These are phyloP conservation scores for Zeus faber DNA, from an alignment of 2,113 vertebrate species.

Conservation along the genomic window DNA sequence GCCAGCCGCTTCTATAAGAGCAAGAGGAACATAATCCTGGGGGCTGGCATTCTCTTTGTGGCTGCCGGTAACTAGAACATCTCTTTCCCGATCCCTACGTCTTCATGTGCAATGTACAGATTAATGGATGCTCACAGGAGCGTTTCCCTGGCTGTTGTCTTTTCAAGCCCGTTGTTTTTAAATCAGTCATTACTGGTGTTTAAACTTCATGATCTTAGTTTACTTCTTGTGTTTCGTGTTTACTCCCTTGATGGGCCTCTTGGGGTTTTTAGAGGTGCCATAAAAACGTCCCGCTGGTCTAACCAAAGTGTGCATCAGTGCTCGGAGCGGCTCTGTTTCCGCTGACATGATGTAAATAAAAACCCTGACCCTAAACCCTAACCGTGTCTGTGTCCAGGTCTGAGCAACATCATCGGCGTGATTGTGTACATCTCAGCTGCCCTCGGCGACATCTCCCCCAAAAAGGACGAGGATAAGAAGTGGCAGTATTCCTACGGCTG, in stretches of 20 bases:
- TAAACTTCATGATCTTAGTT: not conserved
- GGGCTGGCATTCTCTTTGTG: constrained; percentile 91
- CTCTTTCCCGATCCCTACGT: too few species aligned
- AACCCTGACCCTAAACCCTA: too few species aligned
- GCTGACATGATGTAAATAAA: not conserved
- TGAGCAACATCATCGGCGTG: constrained; percentile 94
- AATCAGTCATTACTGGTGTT: too few species aligned
- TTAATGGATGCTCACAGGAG: too few species aligned
- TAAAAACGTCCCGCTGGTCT: not conserved
- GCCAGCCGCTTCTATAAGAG: constrained; percentile 91
- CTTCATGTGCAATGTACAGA: too few species aligned
- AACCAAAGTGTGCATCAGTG: not conserved
- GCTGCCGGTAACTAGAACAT: constrained; percentile 87
- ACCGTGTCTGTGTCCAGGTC: constrained; percentile 77
- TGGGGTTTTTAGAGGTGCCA: not conserved
- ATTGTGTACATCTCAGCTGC: constrained; percentile 94
- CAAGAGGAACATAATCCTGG: constrained; percentile 91
- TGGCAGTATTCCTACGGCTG: constrained; percentile 93
- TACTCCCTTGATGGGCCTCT: not conserved
- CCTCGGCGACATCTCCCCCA: constrained; percentile 87
- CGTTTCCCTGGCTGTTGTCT: too few species aligned
- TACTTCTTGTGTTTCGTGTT: not conserved
- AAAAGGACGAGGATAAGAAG: constrained; percentile 90
- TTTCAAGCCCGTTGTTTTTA: too few species aligned
- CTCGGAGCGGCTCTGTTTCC: not conserved